Percentiles rank a stretch among this genome's conserved stretches.
phyloP scores from a whole-genome alignment of 2,888 invertebrate species.

The Cephalotes varians region DNA sequence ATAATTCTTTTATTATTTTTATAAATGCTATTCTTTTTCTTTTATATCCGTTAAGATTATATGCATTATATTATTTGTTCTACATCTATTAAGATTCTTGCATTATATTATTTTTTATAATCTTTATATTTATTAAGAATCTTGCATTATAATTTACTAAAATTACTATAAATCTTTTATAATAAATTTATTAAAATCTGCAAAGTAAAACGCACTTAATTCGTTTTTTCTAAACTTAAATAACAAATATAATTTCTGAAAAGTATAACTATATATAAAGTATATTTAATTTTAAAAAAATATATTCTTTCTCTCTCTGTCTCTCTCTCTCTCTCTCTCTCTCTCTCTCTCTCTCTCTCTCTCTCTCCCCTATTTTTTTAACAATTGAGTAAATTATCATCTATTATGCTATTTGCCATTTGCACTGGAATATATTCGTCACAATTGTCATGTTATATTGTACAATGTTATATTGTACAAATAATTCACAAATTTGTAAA shows the following conservation, averaged over 20 bases:
- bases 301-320: too few relatives aligned
- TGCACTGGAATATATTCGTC: background rate
- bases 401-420: background rate
- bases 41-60: background rate
- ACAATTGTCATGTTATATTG: too few relatives aligned
- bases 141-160: background rate
- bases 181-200: background rate
- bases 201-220: background rate
- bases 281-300: background rate
- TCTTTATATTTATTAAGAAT: background rate
- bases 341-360: background rate
- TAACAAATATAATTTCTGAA: background rate
- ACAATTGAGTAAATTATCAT: background rate
- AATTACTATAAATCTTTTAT: background rate
- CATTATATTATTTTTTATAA: slow-evolving; percentile 14
- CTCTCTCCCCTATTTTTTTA: background rate
- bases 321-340: too few relatives aligned
- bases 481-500: background rate
- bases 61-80: slow-evolving; percentile 6
- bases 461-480: too few relatives aligned
- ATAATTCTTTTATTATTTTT: background rate
- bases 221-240: background rate
- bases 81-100: background rate
- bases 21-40: background rate
- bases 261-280: background rate